phyloP scores from a whole-genome alignment of 2,113 vertebrate species.

The Equus quagga region DNA sequence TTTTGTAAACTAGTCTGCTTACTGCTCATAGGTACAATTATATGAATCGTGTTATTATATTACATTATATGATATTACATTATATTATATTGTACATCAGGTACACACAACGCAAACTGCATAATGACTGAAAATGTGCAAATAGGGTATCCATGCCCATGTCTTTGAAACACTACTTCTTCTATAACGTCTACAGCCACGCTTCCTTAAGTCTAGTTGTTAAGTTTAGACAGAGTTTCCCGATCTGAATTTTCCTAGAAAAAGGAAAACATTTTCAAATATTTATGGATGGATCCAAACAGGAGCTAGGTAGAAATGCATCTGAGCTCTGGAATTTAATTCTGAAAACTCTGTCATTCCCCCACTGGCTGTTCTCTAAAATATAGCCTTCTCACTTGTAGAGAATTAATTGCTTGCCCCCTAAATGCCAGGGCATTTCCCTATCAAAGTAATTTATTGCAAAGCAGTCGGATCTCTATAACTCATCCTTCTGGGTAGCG shows the following conservation, averaged over 20 bases:
- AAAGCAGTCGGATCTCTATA: neutral
- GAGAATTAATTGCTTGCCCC: constrained; percentile 67
- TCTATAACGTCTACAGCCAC: neutral
- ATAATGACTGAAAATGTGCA: neutral
- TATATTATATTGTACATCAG: neutral
- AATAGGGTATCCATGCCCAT: neutral
- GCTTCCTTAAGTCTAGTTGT: neutral
- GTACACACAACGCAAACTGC: neutral
- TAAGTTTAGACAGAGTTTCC: neutral
- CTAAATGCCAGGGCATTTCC: constrained; percentile 65
- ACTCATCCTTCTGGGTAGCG: constrained; percentile 7
- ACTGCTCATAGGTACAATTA: neutral
- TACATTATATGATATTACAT: neutral
- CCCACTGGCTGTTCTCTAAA: constrained; percentile 11
- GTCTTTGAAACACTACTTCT: neutral
- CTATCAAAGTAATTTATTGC: constrained; percentile 60
- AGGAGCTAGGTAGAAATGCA: neutral
- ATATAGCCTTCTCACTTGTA: constrained; percentile 27
- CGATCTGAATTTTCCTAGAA: neutral
- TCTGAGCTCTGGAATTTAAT: constrained; percentile 22
- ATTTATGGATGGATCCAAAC: neutral
- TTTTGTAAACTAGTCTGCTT: neutral
- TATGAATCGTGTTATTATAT: neutral
- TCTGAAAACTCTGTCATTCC: neutral
- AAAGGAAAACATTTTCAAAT: neutral